Conservation (phyloP, 2,888 invertebrate genomes). For the Cataglyphis rosenhaueri region DNA sequence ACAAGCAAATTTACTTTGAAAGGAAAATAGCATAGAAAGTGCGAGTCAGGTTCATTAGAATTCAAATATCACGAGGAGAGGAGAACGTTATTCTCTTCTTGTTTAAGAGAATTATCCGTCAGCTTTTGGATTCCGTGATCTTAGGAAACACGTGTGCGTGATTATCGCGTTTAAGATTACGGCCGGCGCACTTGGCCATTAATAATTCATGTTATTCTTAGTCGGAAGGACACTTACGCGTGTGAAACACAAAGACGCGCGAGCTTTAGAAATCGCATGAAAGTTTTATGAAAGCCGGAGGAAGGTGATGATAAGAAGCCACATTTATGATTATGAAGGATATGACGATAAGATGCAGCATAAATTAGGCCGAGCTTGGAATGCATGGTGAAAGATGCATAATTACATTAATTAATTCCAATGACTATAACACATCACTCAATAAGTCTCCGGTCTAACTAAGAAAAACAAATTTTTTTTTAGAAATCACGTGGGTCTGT, state of each 20-base stretch:
- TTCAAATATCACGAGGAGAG: constrained; percentile 32
- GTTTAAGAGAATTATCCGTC: neutral
- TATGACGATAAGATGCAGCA: constrained; percentile 12
- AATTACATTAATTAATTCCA: neutral
- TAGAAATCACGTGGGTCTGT: too few relatives aligned
- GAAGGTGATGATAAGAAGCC: constrained; percentile 35
- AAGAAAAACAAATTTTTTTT: too few relatives aligned
- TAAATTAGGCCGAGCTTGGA: constrained; percentile 24
- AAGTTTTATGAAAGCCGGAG: constrained; percentile 41
- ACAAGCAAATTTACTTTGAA: neutral
- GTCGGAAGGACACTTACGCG: constrained; percentile 59
- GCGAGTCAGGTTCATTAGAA: constrained; percentile 11
- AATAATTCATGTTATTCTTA: constrained; percentile 67
- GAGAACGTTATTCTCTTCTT: neutral
- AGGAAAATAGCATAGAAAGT: neutral
- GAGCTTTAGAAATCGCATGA: constrained; percentile 13
- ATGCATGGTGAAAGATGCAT: constrained; percentile 13
- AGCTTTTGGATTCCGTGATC: neutral
- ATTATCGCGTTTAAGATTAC: constrained; percentile 42
- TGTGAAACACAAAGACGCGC: constrained; percentile 53
- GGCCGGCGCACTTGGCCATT: constrained; percentile 24
- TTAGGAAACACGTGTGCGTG: neutral
- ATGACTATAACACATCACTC: neutral
- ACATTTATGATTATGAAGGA: constrained; percentile 30
- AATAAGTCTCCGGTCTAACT: too few relatives aligned